These are phyloP conservation scores for Bombus turneri DNA, from an alignment of 1,140 invertebrate species.

Conservation along the genomic window DNA sequence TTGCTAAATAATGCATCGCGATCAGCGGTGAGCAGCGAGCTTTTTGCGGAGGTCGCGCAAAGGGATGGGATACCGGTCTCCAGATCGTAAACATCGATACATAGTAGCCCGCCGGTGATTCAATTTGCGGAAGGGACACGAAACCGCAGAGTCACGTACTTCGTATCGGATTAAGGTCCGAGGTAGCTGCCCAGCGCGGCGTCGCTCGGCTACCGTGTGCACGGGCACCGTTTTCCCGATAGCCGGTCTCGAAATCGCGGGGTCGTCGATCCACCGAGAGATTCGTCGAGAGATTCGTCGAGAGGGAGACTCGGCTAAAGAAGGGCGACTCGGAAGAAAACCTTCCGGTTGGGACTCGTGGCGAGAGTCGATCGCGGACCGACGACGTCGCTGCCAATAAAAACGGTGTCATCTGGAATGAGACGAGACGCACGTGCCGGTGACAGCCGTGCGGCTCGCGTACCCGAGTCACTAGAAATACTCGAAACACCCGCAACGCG, in stretches of 20 bases:
- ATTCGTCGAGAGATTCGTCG: neutral
- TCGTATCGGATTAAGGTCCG: constrained; percentile 59
- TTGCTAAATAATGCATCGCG: constrained; percentile 45
- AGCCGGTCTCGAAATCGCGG: neutral
- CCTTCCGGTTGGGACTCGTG: neutral
- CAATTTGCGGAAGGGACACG: constrained; percentile 63
- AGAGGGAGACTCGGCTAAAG: neutral
- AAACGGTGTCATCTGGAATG: constrained; percentile 76
- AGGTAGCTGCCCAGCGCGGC: neutral
- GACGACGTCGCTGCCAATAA: constrained; percentile 74
- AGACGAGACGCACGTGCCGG: constrained; percentile 73
- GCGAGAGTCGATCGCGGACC: neutral
- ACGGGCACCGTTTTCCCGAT: constrained; percentile 10
- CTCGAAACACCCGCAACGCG: constrained; percentile 52
- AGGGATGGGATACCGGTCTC: constrained; percentile 16
- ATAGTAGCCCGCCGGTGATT: constrained; percentile 59
- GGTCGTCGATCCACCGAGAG: neutral
- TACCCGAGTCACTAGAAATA: constrained; percentile 26
- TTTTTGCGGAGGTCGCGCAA: constrained; percentile 1
- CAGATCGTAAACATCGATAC: constrained; percentile 63
- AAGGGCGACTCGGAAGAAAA: neutral
- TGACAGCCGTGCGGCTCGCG: constrained; percentile 32
- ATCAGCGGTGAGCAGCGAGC: neutral
- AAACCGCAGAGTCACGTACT: constrained; percentile 60
- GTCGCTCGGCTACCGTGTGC: neutral